These are phyloP conservation scores for Uria lomvia DNA, from an alignment of 2,113 vertebrate species.

Conservation along the genomic window DNA sequence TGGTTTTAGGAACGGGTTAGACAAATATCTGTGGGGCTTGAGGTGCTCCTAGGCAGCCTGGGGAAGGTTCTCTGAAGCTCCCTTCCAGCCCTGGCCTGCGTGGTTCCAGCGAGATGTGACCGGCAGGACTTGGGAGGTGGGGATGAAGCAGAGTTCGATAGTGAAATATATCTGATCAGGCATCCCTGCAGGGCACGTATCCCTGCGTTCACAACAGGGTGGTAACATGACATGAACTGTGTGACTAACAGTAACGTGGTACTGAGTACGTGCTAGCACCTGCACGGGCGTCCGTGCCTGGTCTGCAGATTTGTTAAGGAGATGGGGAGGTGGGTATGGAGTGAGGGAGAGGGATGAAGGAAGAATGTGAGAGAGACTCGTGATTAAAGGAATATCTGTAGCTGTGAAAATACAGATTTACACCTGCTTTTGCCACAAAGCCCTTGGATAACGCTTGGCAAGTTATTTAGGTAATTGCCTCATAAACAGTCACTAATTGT, in stretches of 20 bases:
- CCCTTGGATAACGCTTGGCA: neutral
- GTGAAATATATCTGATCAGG: neutral
- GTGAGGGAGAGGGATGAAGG: neutral
- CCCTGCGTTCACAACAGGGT: neutral
- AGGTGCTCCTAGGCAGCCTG: neutral
- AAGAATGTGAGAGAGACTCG: neutral
- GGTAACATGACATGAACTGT: neutral
- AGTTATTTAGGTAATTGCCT: constrained; percentile 8
- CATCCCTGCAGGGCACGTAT: neutral
- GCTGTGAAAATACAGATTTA: neutral
- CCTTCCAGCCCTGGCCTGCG: neutral
- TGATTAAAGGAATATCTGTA: neutral
- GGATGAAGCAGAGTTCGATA: neutral
- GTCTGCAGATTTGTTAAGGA: neutral
- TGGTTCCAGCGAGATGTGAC: neutral
- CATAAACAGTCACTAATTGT: neutral
- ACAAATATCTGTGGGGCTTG: neutral
- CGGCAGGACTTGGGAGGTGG: neutral
- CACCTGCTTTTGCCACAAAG: neutral
- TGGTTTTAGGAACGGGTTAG: neutral
- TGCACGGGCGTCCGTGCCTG: neutral
- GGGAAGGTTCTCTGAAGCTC: neutral
- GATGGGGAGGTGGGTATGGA: neutral
- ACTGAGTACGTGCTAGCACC: neutral
- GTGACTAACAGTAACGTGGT: neutral